Base-by-base conservation (phyloP, 2,888 invertebrate genomes). In the Calameuta idolon region DNA sequence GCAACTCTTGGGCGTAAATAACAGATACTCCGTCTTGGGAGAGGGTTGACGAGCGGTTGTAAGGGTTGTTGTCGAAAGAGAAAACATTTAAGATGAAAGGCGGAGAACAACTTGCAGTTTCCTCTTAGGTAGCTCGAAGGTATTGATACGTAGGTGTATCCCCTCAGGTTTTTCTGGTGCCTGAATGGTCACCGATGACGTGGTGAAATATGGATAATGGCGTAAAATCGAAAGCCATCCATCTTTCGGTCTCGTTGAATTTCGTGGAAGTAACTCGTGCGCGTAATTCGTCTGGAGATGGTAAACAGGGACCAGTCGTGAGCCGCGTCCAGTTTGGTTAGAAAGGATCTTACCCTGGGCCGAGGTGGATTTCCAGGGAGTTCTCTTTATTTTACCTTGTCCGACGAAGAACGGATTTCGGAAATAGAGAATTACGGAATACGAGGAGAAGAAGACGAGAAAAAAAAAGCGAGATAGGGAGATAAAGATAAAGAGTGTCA, bases 391-490 rank as follows among this genome's bases (percentile, higher is more conserved):
- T 55, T 55, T 55, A 55, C 23, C 23, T 23, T 55, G 9, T 23
- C 55, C 55, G 55, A 55, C 55, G 23, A 55, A 55, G 55, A 23
- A 23, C 1, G 23, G 55, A 55, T 23, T 5, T 40, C 15, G 40
- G 9, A 9, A 9, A 5, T 5, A 23, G 55, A 55, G 23, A 55
- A 55, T 55, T 55, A 55, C 55, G 23, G 23, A 9, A 9, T 2
- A 15, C 55, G 23, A 23, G 5, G 40, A 40, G 40, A 15, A 15
- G 1, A 40, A 4, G 15, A 1, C 1, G 15, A 55, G 68, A 12
- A 30, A 75, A 23, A 78, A 69, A 75, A 73, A 77, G 79, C 75
- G 79, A 77, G 78, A 75, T 73, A 15, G 79, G 77, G 68, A 77
- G 77, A 40, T 73, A 73, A 75, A 76, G 37, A 40, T 33, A 71